These are phyloP conservation scores for Dendrolimus houi DNA, from an alignment of 2,888 invertebrate species.

Conservation along the genomic window DNA sequence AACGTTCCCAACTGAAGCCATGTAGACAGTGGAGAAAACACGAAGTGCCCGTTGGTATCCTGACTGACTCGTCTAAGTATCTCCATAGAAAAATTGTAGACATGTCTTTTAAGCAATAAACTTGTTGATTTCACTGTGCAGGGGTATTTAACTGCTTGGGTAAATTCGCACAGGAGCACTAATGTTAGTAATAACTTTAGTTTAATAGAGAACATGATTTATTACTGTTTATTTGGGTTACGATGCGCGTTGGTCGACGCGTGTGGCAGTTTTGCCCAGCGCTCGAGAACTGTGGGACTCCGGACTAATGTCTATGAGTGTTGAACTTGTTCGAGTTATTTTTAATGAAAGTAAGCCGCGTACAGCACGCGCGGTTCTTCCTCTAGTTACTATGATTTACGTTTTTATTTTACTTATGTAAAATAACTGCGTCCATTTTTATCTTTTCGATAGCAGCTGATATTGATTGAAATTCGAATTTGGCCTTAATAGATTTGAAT, in stretches of 20 bases:
- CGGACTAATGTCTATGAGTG: background rate
- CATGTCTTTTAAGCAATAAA: constrained; percentile 29
- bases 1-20: constrained; percentile 48
- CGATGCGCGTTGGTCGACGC: background rate
- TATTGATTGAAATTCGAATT: too few species aligned
- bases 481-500: too few species aligned
- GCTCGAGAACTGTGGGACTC: background rate
- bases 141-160: constrained; percentile 13
- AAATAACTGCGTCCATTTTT: too few species aligned
- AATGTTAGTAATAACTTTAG: constrained; percentile 17
- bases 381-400: too few species aligned
- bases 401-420: too few species aligned
- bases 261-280: background rate
- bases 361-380: too few species aligned
- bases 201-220: constrained; percentile 10
- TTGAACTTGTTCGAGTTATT: background rate
- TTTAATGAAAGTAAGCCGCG: background rate
- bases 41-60: constrained; percentile 41
- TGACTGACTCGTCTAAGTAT: constrained; percentile 41
- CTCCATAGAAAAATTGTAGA: constrained; percentile 42
- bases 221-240: background rate
- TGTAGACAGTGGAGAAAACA: constrained; percentile 47
- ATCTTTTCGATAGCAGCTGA: too few species aligned
- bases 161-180: constrained; percentile 10
- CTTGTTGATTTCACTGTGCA: constrained; percentile 32